Conservation (phyloP, 2,113 vertebrate species). For the Amblyopsis rosae region DNA sequence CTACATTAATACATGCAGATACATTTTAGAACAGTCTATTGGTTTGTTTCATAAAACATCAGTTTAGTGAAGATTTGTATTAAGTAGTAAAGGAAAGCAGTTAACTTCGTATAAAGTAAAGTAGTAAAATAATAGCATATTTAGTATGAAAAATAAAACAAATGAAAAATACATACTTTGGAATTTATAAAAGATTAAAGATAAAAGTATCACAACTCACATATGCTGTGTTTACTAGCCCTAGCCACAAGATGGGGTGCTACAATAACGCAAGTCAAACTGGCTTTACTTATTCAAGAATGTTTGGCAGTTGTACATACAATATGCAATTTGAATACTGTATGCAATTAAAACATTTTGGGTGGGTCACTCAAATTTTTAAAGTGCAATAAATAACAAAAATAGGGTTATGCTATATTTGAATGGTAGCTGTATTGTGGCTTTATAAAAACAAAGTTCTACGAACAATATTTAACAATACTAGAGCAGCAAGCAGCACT, state of each 20-base stretch:
- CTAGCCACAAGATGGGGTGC: constrained; percentile 48
- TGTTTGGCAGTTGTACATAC: not conserved
- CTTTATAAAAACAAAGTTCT: too few relatives aligned
- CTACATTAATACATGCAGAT: not conserved
- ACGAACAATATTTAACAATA: too few relatives aligned
- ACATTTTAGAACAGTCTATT: not conserved
- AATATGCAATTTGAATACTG: not conserved
- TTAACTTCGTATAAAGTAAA: not conserved
- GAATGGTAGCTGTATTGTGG: too few relatives aligned
- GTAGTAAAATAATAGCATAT: not conserved
- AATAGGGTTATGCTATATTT: not conserved
- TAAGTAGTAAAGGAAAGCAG: not conserved
- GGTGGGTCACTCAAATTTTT: not conserved
- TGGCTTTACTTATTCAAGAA: not conserved
- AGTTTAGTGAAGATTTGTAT: not conserved
- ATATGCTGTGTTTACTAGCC: not conserved
- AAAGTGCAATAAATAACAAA: not conserved
- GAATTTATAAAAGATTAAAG: too few relatives aligned
- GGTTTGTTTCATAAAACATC: not conserved
- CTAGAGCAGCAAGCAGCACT: too few relatives aligned
- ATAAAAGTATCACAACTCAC: too few relatives aligned
- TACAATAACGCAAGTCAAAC: constrained; percentile 2
- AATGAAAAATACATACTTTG: too few relatives aligned
- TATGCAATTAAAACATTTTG: not conserved
- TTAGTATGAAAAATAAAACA: not conserved